phyloP scores from a whole-genome alignment of 2,888 invertebrate species.

The Polietes domitor region DNA sequence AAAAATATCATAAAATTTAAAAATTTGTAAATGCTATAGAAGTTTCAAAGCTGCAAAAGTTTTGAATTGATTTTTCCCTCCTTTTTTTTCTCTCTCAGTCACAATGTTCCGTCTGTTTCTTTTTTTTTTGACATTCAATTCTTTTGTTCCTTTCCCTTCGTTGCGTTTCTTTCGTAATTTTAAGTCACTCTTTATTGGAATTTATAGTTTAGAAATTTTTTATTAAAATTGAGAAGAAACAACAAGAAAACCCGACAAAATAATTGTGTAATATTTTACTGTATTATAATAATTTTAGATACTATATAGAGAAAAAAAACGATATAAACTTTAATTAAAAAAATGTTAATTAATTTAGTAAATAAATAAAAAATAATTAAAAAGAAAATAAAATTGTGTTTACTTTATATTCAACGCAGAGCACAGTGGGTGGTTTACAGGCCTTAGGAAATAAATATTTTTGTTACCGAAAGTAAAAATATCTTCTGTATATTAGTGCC shows the following conservation, averaged over 20 bases:
- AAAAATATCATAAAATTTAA: neutral
- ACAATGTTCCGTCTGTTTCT: constrained; percentile 2
- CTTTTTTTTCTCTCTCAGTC: neutral
- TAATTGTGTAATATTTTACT: constrained; percentile 51
- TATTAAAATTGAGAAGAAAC: neutral
- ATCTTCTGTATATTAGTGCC: neutral
- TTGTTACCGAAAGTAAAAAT: too few species aligned
- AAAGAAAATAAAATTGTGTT: neutral
- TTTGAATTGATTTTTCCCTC: neutral
- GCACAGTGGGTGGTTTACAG: too few species aligned
- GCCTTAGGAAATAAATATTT: too few species aligned
- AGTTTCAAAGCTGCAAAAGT: neutral
- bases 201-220: constrained; percentile 56
- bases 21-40: neutral
- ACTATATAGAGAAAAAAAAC: constrained; percentile 15
- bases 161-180: constrained; percentile 4
- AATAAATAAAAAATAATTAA: constrained; percentile 62
- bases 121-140: neutral
- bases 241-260: constrained; percentile 1
- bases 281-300: constrained; percentile 45
- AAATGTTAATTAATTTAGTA: constrained; percentile 65
- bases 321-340: constrained; percentile 28
- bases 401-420: too few species aligned
- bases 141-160: neutral
- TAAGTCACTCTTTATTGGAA: constrained; percentile 57